Base-by-base conservation (phyloP, 2,797 vertebrate species). In the Otolemur crassicaudatus region DNA sequence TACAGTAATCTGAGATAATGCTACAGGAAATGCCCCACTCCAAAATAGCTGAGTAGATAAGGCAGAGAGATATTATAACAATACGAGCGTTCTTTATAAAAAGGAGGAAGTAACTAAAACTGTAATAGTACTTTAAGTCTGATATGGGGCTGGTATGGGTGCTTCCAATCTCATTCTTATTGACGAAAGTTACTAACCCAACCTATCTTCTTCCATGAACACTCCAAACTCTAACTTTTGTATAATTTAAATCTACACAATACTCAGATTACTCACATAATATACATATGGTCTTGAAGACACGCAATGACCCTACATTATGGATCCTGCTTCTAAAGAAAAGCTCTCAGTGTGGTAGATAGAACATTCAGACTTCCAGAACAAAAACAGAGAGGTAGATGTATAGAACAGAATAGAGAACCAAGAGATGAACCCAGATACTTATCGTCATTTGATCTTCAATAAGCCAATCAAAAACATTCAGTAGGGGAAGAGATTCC, bases 71-170 rank as follows among this genome's bases (percentile, higher is more conserved):
- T 89, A 53, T 83, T 87, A 4, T 82, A 80, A 83, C 17, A 70
- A 60, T 43, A 63, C 60, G 29, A 70, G 20, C 37, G 70, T 94
- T 95, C 31, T 58, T 89, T 87, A 53, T 61, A 93, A 70, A 93
- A 86, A 86, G 31, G 11, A 89, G 23, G 19, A 63, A 23, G 2
- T 77, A 10, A 82, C 3, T 87, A 93, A 86, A 69, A 96, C 87
- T 72, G 29, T 70, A 60, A 16, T 10, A 63, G 43, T 67, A 12
- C 60, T 67, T 72, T 95, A 70, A 87, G 7, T 90, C 31, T 89
- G 14, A 46, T 79, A 37, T 65, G 23, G 65, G 27, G 27, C 34
- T 89, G 31, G 11, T 19, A 67, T 87, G 29, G 31, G 46, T 61
- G 67, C 12, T 76, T 91, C 29, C 3, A 31, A 60, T 25, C 70